Percentiles rank a stretch among this genome's conserved stretches.
Evolutionary conservation across 2,888 invertebrate species (phyloP).

Genomic region (Xanthia togata): DNA sequence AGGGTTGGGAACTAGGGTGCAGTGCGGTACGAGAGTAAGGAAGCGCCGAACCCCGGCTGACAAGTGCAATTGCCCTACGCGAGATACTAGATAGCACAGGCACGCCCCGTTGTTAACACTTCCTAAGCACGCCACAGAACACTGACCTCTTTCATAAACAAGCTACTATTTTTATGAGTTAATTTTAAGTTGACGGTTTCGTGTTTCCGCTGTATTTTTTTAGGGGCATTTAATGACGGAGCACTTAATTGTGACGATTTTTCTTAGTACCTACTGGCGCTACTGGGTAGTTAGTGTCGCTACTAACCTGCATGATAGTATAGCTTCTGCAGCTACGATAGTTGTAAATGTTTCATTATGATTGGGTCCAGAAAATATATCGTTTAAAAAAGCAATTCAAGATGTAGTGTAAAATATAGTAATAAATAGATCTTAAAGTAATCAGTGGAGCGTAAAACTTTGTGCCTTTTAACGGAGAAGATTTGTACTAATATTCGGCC

Average conservation of each 20-base stretch:
- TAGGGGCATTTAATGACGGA: not conserved
- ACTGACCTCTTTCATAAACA: conserved; percentile 73
- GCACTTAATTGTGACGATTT: not conserved
- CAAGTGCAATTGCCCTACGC: conserved; percentile 83
- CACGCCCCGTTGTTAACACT: conserved; percentile 85
- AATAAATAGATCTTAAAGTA: not conserved
- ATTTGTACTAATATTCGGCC: not conserved
- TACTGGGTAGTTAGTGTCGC: not conserved
- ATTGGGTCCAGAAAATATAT: not conserved
- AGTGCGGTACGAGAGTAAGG: conserved; percentile 58
- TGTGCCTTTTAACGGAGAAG: not conserved
- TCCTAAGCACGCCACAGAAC: conserved; percentile 80
- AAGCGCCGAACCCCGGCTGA: conserved; percentile 76
- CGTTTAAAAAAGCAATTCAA: not conserved
- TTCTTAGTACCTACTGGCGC: not conserved
- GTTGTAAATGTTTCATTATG: conserved; percentile 5
- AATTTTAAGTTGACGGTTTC: conserved; percentile 39
- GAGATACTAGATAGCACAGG: conserved; percentile 85
- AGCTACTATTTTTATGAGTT: conserved; percentile 67
- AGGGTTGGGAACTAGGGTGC: conserved; percentile 54
- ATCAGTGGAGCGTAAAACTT: not conserved
- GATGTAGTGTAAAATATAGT: too few species aligned
- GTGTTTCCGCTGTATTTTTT: conserved; percentile 4
- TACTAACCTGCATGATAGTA: not conserved
- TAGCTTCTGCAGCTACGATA: not conserved